phyloP scores from a whole-genome alignment of 2,113 vertebrate species.

The Ibidorhyncha struthersii region DNA sequence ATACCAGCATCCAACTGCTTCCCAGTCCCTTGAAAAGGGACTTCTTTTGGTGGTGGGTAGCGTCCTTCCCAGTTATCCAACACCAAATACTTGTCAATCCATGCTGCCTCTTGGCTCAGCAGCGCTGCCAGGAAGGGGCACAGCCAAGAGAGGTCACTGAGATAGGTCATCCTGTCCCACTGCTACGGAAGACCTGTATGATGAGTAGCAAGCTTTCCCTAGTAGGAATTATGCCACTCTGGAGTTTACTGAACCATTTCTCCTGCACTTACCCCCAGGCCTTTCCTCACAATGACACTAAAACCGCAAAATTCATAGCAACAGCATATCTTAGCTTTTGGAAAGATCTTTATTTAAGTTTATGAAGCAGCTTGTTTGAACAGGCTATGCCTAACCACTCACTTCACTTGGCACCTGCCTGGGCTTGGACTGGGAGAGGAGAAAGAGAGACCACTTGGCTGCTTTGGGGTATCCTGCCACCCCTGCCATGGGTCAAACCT shows the following conservation, averaged over 20 bases:
- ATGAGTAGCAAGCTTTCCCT: not conserved
- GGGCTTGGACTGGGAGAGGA: not conserved
- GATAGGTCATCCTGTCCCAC: not conserved
- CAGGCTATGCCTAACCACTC: not conserved
- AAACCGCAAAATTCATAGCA: not conserved
- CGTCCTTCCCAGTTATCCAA: not conserved
- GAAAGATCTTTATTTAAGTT: not conserved
- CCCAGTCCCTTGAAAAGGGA: not conserved
- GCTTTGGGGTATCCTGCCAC: not conserved
- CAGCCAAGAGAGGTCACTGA: not conserved
- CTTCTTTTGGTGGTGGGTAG: not conserved
- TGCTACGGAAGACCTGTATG: not conserved
- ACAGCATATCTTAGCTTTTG: not conserved
- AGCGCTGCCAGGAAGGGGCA: not conserved
- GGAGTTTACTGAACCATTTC: not conserved
- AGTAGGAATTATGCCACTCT: not conserved
- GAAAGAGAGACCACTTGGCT: not conserved
- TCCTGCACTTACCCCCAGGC: fast-evolving
- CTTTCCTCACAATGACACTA: not conserved
- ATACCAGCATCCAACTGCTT: fast-evolving
- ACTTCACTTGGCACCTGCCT: not conserved
- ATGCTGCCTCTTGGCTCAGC: not conserved
- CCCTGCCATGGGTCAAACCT: not conserved
- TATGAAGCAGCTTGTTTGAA: not conserved
- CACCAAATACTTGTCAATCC: not conserved